A percentile compares a stretch with the other conserved stretches of the same genome.
These are phyloP conservation scores for Corythaeola cristata DNA, from an alignment of 2,113 vertebrate species.

Conservation along the genomic window DNA sequence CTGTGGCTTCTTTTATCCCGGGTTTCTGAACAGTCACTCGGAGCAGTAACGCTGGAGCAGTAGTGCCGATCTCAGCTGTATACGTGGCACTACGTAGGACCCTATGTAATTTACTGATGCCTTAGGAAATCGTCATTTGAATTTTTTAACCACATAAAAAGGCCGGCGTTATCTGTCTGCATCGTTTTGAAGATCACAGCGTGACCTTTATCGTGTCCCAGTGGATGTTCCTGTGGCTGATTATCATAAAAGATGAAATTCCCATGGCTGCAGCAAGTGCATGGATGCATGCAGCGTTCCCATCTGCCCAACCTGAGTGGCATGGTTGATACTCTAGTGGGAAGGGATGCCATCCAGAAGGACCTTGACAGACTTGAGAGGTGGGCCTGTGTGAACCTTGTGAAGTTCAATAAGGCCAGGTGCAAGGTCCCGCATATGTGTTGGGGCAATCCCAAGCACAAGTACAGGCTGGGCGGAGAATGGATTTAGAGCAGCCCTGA, in stretches of 20 bases:
- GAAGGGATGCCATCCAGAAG: background rate
- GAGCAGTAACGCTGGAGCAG: background rate
- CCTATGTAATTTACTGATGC: background rate
- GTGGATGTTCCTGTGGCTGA: background rate
- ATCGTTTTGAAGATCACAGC: background rate
- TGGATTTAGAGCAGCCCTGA: no score
- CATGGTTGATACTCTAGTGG: accelerated
- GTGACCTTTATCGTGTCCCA: background rate
- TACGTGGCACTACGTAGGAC: background rate
- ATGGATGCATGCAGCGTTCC: accelerated
- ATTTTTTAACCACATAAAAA: background rate
- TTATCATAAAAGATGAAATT: background rate
- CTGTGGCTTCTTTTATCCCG: background rate
- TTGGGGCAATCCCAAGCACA: no score
- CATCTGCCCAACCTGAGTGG: background rate
- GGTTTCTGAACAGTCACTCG: background rate
- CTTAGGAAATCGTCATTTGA: background rate
- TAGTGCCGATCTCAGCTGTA: background rate
- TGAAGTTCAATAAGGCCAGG: no score
- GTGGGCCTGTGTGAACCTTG: no score
- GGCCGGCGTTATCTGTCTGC: background rate
- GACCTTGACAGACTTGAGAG: background rate
- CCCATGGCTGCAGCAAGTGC: background rate
- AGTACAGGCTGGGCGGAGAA: no score
- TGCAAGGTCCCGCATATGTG: no score